A percentile compares a stretch with the other conserved stretches of the same genome.
These are phyloP conservation scores for Sphyrna mokarran DNA, from an alignment of 2,113 vertebrate species.

Conservation along the genomic window DNA sequence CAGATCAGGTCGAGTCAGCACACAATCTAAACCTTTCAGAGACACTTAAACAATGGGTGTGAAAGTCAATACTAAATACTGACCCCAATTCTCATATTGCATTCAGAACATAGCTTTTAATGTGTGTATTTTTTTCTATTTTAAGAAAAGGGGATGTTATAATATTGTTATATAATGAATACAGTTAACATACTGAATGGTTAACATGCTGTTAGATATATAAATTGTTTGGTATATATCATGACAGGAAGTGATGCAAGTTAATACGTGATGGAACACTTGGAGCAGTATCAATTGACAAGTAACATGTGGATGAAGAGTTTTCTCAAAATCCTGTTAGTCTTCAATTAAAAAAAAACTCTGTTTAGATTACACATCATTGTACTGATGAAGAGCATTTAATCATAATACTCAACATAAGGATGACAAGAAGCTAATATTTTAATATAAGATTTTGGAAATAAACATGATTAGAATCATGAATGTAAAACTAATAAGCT, in stretches of 20 bases:
- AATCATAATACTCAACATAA: too few species aligned
- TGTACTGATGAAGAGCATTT: too few species aligned
- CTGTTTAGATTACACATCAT: too few species aligned
- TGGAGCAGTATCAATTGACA: background rate
- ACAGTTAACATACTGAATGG: background rate
- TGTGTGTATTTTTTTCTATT: background rate
- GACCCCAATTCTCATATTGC: background rate
- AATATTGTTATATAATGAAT: too few species aligned
- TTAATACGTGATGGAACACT: background rate
- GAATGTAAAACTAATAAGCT: too few species aligned
- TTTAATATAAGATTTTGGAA: too few species aligned
- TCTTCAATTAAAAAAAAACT: background rate
- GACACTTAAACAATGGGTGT: background rate
- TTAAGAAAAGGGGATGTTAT: background rate
- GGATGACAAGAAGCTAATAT: too few species aligned
- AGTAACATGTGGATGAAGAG: background rate
- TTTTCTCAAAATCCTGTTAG: background rate
- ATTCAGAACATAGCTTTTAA: background rate
- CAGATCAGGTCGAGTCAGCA: background rate
- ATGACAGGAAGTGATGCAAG: background rate
- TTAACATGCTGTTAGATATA: too few species aligned
- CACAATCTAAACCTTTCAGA: background rate
- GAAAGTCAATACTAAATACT: background rate
- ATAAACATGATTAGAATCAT: too few species aligned
- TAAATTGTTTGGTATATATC: background rate